Conservation (phyloP, 1,140 invertebrate genomes). For the Apocrypta bakeri region DNA sequence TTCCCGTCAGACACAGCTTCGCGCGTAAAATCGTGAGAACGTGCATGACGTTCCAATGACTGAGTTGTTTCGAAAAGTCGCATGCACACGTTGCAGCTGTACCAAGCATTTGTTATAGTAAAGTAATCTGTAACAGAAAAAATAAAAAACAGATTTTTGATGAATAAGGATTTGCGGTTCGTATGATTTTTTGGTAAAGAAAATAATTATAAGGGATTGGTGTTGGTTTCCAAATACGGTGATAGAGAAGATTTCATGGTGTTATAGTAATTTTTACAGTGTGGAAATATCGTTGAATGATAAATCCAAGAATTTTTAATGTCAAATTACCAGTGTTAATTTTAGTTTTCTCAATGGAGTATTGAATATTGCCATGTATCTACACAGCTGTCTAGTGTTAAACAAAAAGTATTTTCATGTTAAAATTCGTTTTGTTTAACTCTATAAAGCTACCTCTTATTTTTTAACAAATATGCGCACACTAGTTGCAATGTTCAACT, state of each 20-base stretch:
- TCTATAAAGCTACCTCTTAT: no score
- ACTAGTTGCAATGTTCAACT: no score
- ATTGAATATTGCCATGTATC: not conserved
- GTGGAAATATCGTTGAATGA: not conserved
- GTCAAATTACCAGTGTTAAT: not conserved
- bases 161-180: not conserved
- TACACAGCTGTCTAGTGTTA: not conserved
- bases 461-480: not conserved
- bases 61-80: conserved; percentile 28
- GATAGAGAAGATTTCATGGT: not conserved
- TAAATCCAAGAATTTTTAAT: not conserved
- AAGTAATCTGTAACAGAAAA: not conserved
- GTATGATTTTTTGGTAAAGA: not conserved
- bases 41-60: not conserved
- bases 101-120: conserved; percentile 1
- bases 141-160: not conserved
- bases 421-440: not conserved
- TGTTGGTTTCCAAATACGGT: not conserved
- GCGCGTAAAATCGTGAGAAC: conserved; percentile 41
- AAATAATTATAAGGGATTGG: not conserved
- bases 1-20: conserved; percentile 12
- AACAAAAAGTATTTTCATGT: not conserved
- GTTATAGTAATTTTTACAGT: not conserved
- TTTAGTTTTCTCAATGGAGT: not conserved
- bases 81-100: conserved; percentile 29